Evolutionary conservation across 30 jellyfish, hydroid and myxozoan genomes (phyloP), one percentile per base, ranked within the genome.

Genomic region (Clytia hemisphaerica): DNA sequence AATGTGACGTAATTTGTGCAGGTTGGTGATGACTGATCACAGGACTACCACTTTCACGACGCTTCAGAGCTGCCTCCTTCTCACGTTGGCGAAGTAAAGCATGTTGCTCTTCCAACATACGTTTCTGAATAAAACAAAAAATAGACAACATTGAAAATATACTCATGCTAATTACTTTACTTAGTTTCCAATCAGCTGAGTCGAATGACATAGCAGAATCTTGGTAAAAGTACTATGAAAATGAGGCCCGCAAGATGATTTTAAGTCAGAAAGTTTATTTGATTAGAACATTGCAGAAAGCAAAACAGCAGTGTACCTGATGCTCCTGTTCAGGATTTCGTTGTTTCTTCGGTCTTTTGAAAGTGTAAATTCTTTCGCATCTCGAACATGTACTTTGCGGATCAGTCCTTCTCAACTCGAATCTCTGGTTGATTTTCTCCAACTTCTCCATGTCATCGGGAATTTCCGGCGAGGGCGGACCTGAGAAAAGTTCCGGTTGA

Each of bases 1-100:
- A 86, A 36, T 73, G 84, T 32, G 98, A 90, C 16, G 98, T 90
- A 27, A 90, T 82, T 44, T 90, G 98, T 45, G 98, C 98, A 18
- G 95, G 95, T 40, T 93, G 90, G 66, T 62, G n/a, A 47, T 88
- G 87, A n/a, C 34, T 72, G 25, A 71, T 71, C 26, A 89, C 77
- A 30, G 98, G 94, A 55, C 78, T 31, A 27, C 67, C 38, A 37
- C 33, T 42, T 1, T 31, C 35, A 2, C 60, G 54, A 12, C 64
- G 19, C 35, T 72, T 44, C 65, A 19, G 22, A n/a, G n/a, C n/a
- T n/a, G n/a, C n/a, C 31, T 45, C 48, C 27, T 25, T 9, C 29
- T 69, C 74, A 27, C 77, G 84, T 6, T 74, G n/a, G n/a, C n/a
- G n/a, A n/a, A n/a, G 48, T 1, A 12, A 54, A 24, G 37, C 80